Conservation (phyloP, 2,888 invertebrate species). For the Oasisia sp. region DNA sequence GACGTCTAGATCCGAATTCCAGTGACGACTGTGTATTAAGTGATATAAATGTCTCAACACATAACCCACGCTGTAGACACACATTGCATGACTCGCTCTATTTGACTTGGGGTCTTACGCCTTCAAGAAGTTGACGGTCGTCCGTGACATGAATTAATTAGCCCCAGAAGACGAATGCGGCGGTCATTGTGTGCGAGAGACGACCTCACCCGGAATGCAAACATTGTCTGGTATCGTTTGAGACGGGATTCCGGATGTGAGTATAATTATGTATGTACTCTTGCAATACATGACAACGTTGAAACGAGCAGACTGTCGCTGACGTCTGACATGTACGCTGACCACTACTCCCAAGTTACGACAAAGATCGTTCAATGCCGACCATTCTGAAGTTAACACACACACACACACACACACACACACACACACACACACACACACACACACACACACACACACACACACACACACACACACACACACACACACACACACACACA, state of each 20-base stretch:
- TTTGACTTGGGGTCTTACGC: neutral
- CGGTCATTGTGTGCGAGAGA: neutral
- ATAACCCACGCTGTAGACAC: neutral
- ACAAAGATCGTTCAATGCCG: neutral
- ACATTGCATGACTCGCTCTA: neutral
- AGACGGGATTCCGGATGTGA: neutral
- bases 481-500: no score
- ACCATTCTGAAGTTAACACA: neutral
- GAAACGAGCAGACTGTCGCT: neutral
- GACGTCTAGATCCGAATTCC: neutral
- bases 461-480: no score
- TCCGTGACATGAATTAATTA: conserved; percentile 1
- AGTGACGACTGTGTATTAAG: neutral
- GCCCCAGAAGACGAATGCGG: neutral
- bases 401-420: no score
- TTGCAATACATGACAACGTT: neutral
- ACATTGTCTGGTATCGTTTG: neutral
- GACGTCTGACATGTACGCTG: neutral
- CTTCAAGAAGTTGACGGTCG: neutral
- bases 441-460: no score
- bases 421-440: no score
- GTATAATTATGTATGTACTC: neutral
- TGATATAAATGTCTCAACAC: neutral
- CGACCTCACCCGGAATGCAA: neutral
- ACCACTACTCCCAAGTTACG: neutral